Evolutionary conservation across 2,888 invertebrate genomes (phyloP), one percentile per base, ranked within the genome.

Genomic region (Ischnura elegans): DNA sequence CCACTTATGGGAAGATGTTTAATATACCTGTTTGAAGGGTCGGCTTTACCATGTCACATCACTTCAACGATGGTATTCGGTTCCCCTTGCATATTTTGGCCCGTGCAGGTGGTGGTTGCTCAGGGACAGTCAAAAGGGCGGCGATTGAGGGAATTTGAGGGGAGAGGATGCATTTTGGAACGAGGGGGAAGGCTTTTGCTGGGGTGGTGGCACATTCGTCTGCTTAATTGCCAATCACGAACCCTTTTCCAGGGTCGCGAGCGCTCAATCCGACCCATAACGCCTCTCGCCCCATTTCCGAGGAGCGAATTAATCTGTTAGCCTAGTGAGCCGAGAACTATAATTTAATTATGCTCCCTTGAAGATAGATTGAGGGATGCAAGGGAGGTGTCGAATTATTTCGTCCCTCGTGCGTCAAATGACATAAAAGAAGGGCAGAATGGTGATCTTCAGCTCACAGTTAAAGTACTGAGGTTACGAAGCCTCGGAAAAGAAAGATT

Each of bases 291-390:
- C 46, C 46, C 86, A 86, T 86, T 86, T 86, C 45, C 46, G 45
- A 86, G 45, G 86, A 86, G 46, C 46, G 86, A 86, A 86, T 86
- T 86, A 86, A 86, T 86, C 86, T 86, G 86, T 86, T 86, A 86
- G 46, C 86, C 86, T 86, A 86, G 86, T 86, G 86, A 86, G 86
- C 86, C 86, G 86, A 46, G 86, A 86, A 86, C 86, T 86, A 86
- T 86, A 86, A 86, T 86, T 86, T 86, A 86, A 86, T 86, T 86
- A 86, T 45, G 8, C 45, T n/a, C 86, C 19, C 86, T n/a, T n/a
- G 86, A n/a, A n/a, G n/a, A n/a, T n/a, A n/a, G n/a, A n/a, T n/a
- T n/a, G 76, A 36, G 36, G 51, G 51, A 10, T n/a, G n/a, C n/a
- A n/a, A n/a, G 10, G 42, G 85, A 43, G 43, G 19, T 45, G 43